These are phyloP conservation scores for Ibidorhyncha struthersii DNA, from an alignment of 2,113 vertebrate genomes.

Conservation along the genomic window DNA sequence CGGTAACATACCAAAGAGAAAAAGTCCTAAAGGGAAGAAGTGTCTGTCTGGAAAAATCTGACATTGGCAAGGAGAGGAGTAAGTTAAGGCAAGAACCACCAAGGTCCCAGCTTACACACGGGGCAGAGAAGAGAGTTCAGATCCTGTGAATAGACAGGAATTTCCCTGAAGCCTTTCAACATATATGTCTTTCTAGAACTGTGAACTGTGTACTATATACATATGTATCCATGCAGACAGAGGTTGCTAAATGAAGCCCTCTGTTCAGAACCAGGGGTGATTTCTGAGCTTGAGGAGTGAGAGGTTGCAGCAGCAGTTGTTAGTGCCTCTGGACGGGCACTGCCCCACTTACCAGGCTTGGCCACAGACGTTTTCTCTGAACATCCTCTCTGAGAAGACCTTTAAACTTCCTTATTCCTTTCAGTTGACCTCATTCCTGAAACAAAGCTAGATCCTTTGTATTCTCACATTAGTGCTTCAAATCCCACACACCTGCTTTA, in stretches of 20 bases:
- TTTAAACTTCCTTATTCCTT: background rate
- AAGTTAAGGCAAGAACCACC: background rate
- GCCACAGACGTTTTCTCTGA: background rate
- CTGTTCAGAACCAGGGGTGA: background rate
- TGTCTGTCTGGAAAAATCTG: background rate
- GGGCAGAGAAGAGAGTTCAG: background rate
- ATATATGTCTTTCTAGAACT: background rate
- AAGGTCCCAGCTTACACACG: background rate
- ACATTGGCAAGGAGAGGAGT: background rate
- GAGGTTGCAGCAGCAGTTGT: background rate
- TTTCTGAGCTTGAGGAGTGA: background rate
- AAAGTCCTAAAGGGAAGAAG: background rate
- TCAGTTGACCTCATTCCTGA: background rate
- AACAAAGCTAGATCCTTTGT: background rate
- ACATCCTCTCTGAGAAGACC: background rate
- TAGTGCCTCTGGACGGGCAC: background rate
- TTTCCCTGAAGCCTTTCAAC: background rate
- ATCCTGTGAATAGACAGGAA: background rate
- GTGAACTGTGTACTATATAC: background rate
- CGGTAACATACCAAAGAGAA: background rate
- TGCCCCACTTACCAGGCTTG: fast-evolving
- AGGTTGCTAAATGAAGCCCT: background rate
- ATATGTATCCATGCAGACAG: background rate
- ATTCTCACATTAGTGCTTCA: background rate
- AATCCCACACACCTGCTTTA: background rate